A percentile compares a stretch with the other conserved stretches of the same genome.
Conservation (phyloP, 2,888 invertebrate species). For the Cephus pulcher region DNA sequence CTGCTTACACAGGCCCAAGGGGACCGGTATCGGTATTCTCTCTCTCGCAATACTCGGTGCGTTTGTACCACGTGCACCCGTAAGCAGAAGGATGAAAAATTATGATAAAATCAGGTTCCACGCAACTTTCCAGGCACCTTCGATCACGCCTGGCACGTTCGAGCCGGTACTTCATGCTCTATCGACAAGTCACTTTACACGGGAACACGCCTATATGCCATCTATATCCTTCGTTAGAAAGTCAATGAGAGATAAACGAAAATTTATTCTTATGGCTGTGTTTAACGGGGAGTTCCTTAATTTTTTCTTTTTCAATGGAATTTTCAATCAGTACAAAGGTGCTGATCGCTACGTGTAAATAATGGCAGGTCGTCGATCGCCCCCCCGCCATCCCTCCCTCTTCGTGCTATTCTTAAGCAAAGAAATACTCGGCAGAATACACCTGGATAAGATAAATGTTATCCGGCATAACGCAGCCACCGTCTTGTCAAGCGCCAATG, state of each 20-base stretch:
- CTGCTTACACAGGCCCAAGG: background rate
- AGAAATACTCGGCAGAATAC: background rate
- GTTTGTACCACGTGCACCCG: background rate
- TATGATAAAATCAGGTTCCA: background rate
- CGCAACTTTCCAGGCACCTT: background rate
- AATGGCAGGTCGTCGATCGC: background rate
- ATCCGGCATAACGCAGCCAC: conserved; percentile 16
- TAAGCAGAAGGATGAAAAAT: background rate
- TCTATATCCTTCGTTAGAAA: background rate
- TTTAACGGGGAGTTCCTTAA: background rate
- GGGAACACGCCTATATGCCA: background rate
- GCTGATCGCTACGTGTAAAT: background rate
- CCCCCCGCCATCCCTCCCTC: background rate
- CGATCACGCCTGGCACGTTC: background rate
- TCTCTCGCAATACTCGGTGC: background rate
- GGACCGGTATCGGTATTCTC: background rate
- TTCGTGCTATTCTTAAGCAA: background rate
- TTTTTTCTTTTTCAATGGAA: background rate
- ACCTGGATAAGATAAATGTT: conserved; percentile 33
- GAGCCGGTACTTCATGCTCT: background rate
- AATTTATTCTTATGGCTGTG: background rate
- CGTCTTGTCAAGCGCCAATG: background rate
- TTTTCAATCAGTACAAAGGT: background rate
- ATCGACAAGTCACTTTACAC: background rate
- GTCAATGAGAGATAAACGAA: background rate